Evolutionary conservation across 2,888 invertebrate genomes (phyloP).

Genomic region (Euphydryas editha): DNA sequence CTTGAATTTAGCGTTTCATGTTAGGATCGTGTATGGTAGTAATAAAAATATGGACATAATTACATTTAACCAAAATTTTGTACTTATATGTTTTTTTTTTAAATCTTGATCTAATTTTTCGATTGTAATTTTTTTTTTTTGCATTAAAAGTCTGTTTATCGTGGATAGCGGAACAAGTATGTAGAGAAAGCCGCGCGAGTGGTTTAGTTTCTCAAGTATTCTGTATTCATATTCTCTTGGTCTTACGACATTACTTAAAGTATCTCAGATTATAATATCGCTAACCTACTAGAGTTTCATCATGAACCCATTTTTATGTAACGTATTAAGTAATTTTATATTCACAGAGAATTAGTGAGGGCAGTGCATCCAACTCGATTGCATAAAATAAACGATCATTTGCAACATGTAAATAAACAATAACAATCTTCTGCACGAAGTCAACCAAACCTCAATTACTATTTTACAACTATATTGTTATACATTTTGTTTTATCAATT

Average conservation of each 20-base stretch:
- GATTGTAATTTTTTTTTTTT: too few relatives aligned
- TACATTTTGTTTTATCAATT: too few relatives aligned
- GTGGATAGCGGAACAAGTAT: neutral
- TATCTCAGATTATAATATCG: conserved; percentile 1
- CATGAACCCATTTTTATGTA: neutral
- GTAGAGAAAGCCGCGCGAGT: too few relatives aligned
- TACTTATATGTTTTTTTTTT: too few relatives aligned
- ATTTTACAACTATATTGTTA: neutral
- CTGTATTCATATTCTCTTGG: neutral
- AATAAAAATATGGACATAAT: too few relatives aligned
- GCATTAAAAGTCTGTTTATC: too few relatives aligned
- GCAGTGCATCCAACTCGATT: neutral
- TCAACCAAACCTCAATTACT: neutral
- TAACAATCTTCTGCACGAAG: neutral
- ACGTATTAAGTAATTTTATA: neutral
- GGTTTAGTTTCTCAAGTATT: too few relatives aligned
- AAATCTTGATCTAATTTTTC: too few relatives aligned
- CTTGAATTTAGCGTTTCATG: too few relatives aligned
- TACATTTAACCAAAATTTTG: too few relatives aligned
- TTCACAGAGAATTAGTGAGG: neutral
- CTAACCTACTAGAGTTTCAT: neutral
- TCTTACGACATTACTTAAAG: neutral
- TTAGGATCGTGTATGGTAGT: too few relatives aligned
- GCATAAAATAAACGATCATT: neutral
- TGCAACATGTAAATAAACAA: neutral